phyloP scores from a whole-genome alignment of 2,113 vertebrate genomes.

The Alligator mississippiensis region DNA sequence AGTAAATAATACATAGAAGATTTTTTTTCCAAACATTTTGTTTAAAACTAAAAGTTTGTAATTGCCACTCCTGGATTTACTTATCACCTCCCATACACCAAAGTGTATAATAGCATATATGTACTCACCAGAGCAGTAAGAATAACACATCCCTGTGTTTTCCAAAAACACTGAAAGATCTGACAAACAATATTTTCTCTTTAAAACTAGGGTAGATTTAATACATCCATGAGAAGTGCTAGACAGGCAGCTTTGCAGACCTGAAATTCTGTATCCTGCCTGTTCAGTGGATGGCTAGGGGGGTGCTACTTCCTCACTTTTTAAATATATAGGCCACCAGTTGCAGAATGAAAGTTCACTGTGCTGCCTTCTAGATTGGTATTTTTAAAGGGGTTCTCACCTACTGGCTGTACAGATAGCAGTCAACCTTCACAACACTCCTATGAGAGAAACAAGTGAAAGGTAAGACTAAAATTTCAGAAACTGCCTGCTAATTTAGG shows the following conservation, averaged over 20 bases:
- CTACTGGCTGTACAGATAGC: background rate
- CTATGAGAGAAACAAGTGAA: background rate
- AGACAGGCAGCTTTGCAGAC: background rate
- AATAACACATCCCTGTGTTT: fast-evolving
- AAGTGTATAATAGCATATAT: background rate
- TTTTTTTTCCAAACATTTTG: background rate
- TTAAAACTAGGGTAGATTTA: background rate
- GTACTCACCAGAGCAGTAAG: background rate
- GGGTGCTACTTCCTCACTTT: background rate
- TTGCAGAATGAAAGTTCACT: background rate
- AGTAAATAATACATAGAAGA: background rate
- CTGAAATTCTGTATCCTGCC: background rate
- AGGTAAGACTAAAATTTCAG: background rate
- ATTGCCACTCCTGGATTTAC: background rate
- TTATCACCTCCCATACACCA: background rate
- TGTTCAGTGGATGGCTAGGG: too few relatives aligned
- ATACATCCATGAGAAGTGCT: background rate
- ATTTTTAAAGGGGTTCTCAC: background rate
- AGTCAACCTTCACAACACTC: background rate
- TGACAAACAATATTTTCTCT: background rate
- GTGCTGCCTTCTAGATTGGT: background rate
- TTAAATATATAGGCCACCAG: fast-evolving
- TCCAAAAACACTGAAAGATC: background rate
- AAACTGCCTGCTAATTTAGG: background rate
- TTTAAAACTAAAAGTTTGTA: background rate